These are phyloP conservation scores for Peromyscus melanophrys DNA, from an alignment of 2,797 vertebrate species.

Conservation along the genomic window DNA sequence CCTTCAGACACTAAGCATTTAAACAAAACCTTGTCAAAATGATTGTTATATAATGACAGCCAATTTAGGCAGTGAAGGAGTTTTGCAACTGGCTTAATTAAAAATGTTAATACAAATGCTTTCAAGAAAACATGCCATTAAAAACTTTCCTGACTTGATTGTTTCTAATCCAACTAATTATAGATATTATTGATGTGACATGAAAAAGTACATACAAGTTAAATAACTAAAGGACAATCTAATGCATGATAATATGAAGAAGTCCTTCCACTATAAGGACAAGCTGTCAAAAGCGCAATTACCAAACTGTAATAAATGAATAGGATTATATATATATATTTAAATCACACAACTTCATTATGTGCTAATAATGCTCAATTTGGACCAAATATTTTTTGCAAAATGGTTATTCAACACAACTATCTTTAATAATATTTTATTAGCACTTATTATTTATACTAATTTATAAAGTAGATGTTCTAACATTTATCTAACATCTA, in stretches of 20 bases:
- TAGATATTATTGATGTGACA: background rate
- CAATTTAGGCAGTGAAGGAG: background rate
- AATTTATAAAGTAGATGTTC: background rate
- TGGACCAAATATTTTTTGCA: background rate
- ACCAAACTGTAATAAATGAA: background rate
- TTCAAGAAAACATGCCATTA: conserved; percentile 12
- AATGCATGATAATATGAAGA: background rate
- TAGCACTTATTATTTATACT: background rate
- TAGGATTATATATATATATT: background rate
- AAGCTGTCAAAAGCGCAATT: background rate
- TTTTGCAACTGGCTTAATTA: background rate
- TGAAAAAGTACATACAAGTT: background rate
- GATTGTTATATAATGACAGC: background rate
- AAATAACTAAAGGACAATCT: background rate
- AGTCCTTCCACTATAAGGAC: background rate
- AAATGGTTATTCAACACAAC: background rate
- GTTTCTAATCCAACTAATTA: background rate
- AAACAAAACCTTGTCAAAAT: background rate
- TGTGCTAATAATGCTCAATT: background rate
- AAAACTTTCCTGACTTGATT: background rate
- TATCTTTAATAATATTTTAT: background rate
- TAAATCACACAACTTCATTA: background rate
- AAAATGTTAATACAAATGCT: conserved; percentile 37
- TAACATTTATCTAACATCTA: too few species aligned
- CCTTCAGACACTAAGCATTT: background rate